Base-by-base conservation (phyloP, 2,797 vertebrate genomes). In the Rhincodon typus region DNA sequence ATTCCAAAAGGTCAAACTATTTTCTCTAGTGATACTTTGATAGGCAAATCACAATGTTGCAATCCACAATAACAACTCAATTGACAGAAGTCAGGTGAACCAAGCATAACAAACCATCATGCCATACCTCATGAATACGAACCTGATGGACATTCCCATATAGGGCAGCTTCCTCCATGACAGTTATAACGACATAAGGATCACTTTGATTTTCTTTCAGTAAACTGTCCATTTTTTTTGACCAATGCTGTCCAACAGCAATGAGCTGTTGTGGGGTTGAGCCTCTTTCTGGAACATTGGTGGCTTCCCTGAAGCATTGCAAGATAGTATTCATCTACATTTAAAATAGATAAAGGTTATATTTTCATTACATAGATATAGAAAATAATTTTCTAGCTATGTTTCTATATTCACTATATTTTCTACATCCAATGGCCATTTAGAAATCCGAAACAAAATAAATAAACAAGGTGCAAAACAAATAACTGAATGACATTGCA, bases 61-160 rank as follows among this genome's bases (percentile, higher is more conserved):
- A 94, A 4, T 62, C 53, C 50, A 50, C 13, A 50, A 74, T 34
- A 77, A 30, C 30, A 42, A 38, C 79, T n/a, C 17, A n/a, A 93
- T 93, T 67, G 1, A n/a, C 34, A 38, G 82, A 13, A 69, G 42
- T 87, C 79, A 88, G n/a, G 27, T 69, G n/a, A 95, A 50, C 57
- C 50, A 23, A 66, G 84, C 62, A 95, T 77, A 4, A 53, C 13
- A 90, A 95, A 95, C 30, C 12, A 69, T 38, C 86, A 19, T 4
- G 25, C 53, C 86, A 30, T n/a, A 69, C 74, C 38, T 91, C 87
- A 27, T n/a, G 23, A 62, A n/a, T 67, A 96, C 97, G 93, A 57
- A 98, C 99, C 99, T 99, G 99, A 0, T 98, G 98, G 72, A 99
- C 98, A 0, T 97, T 97, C 38, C 98, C 98, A 0, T 98, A 99